Base-by-base conservation (phyloP, 2,888 invertebrate species). In the Cerastis leucographa region DNA sequence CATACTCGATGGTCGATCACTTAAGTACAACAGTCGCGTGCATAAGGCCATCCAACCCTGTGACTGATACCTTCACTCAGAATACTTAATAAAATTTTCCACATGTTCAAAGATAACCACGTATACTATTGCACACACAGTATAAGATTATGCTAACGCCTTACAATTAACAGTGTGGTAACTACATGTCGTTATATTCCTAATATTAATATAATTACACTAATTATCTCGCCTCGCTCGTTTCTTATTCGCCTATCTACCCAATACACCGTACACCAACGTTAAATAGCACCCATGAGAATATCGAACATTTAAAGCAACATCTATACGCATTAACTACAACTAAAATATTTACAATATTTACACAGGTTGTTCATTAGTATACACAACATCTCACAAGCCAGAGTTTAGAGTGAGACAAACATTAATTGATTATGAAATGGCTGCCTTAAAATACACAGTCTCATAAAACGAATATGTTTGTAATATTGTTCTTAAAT, bases 281-380 rank as follows among this genome's bases (percentile, higher is more conserved):
- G 87, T 94, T 94, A 95, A 95, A 95, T 96, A 96, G 96, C 96
- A 96, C 96, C 96, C 96, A 94, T 96, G 92, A 94, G 91, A 94
- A 94, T 95, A 95, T 93, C 92, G 92, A 94, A 96, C 94, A 94
- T 90, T 93, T 94, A 96, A 95, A 95, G 96, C 96, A 88, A 94
- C 91, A 93, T 93, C 91, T 93, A 92, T 92, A 93, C 88, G 92
- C 91, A 89, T 87, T 88, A 69, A 61, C 40, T 89, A 88, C 90
- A 90, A 90, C 86, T 90, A 83, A 88, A 89, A 84, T 95, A 94
- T 95, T 88, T 95, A 95, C 94, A 96, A 77, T 93, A 93, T 95
- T 89, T 94, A 94, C 94, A 95, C 65, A 87, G 84, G 84, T 92
- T 92, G 90, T 93, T 93, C 92, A 87, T 88, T 88, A 90, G 80